These are phyloP conservation scores for Urocolius indicus DNA, from an alignment of 2,113 vertebrate species.

Conservation along the genomic window DNA sequence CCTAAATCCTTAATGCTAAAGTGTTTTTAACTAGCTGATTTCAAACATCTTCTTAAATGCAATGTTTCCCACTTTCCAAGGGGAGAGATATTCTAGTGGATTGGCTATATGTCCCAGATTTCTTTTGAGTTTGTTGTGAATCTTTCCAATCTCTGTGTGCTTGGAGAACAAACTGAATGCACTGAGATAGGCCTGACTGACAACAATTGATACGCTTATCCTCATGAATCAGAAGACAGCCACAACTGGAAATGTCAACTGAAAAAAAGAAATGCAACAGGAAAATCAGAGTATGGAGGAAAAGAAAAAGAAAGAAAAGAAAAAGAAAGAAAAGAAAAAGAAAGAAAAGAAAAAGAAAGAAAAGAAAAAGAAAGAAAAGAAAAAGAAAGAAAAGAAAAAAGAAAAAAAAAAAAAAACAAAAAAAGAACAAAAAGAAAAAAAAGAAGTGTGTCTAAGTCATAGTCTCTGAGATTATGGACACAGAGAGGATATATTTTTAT, in stretches of 20 bases:
- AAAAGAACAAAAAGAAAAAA: accelerated
- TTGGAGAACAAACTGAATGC: neutral
- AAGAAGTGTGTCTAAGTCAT: neutral
- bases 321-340: neutral
- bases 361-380: neutral
- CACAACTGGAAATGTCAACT: neutral
- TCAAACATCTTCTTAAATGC: neutral
- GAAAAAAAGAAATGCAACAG: neutral
- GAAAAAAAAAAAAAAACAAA: too few species aligned
- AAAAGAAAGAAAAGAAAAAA: accelerated
- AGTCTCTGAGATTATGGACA: neutral
- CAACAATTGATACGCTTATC: neutral
- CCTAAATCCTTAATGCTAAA: neutral
- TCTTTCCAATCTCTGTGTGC: neutral
- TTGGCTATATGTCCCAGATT: neutral
- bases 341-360: accelerated
- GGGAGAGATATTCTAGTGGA: neutral
- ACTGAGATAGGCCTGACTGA: neutral
- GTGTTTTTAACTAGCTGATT: neutral
- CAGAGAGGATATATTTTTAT: neutral
- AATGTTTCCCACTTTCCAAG: neutral
- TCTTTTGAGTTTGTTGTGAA: neutral
- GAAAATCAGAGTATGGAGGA: neutral
- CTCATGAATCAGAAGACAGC: neutral
- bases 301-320: accelerated